A percentile compares a stretch with the other conserved stretches of the same genome.
These are phyloP conservation scores for Ectemnius cavifrons DNA, from an alignment of 2,888 invertebrate genomes.

Conservation along the genomic window DNA sequence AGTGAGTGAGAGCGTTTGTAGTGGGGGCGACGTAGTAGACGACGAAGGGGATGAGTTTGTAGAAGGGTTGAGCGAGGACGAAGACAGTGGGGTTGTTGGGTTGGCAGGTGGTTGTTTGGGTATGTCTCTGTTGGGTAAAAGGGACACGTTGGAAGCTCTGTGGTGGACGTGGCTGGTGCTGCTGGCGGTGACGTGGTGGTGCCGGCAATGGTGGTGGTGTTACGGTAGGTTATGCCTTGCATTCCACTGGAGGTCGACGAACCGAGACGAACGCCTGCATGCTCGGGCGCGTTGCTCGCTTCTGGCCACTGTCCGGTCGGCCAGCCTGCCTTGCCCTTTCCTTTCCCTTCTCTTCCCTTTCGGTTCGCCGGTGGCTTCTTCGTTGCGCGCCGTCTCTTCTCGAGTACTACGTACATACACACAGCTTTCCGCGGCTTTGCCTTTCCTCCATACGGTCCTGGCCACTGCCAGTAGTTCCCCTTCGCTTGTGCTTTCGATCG, in stretches of 20 bases:
- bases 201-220: conserved; percentile 63
- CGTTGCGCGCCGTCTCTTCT: conserved; percentile 20
- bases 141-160: conserved; percentile 15
- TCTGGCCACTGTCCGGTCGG: conserved; percentile 64
- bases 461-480: too few species aligned
- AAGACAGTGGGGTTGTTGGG: conserved; percentile 9
- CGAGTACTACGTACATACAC: neutral
- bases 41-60: too few species aligned
- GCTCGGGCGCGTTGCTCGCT: conserved; percentile 60
- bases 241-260: conserved; percentile 76
- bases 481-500: conserved; percentile 64
- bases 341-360: conserved; percentile 47
- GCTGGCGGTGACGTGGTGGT: conserved; percentile 44
- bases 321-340: conserved; percentile 56
- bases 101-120: conserved; percentile 64
- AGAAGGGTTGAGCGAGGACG: too few species aligned
- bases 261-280: conserved; percentile 71
- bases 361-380: conserved; percentile 12
- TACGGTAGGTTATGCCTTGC: conserved; percentile 77
- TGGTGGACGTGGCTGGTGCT: conserved; percentile 37
- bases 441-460: conserved; percentile 17
- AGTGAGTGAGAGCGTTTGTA: too few species aligned
- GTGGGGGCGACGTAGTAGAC: too few species aligned
- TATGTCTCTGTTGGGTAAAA: conserved; percentile 23
- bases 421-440: neutral